Evolutionary conservation across 2,888 invertebrate species (phyloP).

Genomic region (Caenorhabditis panamensis): DNA sequence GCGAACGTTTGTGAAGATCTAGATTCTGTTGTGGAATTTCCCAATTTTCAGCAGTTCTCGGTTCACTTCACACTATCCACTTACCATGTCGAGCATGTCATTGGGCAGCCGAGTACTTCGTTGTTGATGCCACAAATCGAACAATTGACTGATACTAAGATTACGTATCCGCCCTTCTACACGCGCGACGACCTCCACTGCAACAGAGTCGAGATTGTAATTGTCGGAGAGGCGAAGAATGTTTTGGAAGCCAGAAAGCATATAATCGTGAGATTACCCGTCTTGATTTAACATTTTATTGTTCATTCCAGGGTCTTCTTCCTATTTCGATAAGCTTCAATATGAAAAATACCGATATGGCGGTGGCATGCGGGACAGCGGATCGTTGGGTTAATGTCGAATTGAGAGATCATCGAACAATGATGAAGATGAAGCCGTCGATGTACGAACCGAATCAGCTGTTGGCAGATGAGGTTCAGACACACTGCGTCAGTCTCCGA

Average conservation of each 20-base stretch:
- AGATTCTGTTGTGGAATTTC: not conserved
- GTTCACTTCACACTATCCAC: slow-evolving; percentile 35
- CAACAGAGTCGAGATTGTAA: slow-evolving; percentile 5
- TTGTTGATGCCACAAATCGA: slow-evolving; percentile 29
- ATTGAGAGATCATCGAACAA: not conserved
- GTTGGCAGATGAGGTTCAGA: slow-evolving; percentile 22
- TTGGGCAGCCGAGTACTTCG: slow-evolving; percentile 16
- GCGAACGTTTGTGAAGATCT: not conserved
- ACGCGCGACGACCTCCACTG: slow-evolving; percentile 10
- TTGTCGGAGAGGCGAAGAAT: slow-evolving; percentile 18
- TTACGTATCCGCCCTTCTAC: slow-evolving; percentile 21
- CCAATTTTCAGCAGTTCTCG: slow-evolving; percentile 28
- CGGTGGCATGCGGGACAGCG: not conserved
- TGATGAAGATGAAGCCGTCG: slow-evolving; percentile 23
- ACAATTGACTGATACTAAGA: slow-evolving; percentile 12
- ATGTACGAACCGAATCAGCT: slow-evolving; percentile 35
- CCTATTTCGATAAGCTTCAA: slow-evolving; percentile 43
- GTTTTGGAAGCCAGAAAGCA: slow-evolving; percentile 43
- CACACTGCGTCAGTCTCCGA: slow-evolving; percentile 38
- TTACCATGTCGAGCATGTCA: slow-evolving; percentile 44
- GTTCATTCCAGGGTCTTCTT: slow-evolving; percentile 45
- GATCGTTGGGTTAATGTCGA: not conserved
- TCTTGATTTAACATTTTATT: not conserved
- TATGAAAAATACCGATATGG: slow-evolving; percentile 47
- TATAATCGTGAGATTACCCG: slow-evolving; percentile 35